phyloP scores from a whole-genome alignment of 2,113 vertebrate genomes.

The Mirza zaza region DNA sequence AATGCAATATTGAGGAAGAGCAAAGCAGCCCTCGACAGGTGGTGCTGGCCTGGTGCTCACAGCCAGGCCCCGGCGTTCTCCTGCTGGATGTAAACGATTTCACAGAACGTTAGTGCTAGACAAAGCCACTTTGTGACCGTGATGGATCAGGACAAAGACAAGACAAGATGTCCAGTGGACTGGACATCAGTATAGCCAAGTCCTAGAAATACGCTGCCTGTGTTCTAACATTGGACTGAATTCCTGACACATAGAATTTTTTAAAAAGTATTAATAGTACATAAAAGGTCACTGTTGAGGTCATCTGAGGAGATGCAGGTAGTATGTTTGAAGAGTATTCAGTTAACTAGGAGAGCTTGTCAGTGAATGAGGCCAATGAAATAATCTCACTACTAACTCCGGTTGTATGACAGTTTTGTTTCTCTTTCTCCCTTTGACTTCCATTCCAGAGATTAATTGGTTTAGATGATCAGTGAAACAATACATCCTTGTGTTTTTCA shows the following conservation, averaged over 20 bases:
- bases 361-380: slow-evolving; percentile 54
- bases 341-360: slow-evolving; percentile 36
- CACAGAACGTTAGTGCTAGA: not conserved
- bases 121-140: not conserved
- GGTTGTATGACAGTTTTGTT: not conserved
- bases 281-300: slow-evolving; percentile 55
- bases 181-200: not conserved
- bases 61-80: not conserved
- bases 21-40: not conserved
- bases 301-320: slow-evolving; percentile 45
- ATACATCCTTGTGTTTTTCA: slow-evolving; percentile 44
- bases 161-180: not conserved
- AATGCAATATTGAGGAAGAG: not conserved
- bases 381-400: not conserved
- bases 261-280: not conserved
- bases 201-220: not conserved
- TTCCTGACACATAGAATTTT: slow-evolving; percentile 20
- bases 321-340: slow-evolving; percentile 40
- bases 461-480: not conserved
- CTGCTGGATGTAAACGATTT: not conserved
- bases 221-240: not conserved
- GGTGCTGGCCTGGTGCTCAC: not conserved
- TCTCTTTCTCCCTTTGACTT: slow-evolving; percentile 10
- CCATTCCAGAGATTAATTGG: not conserved
- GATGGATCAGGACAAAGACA: not conserved